These are phyloP conservation scores for Cremastobaeus sp. DNA, from an alignment of 2,888 invertebrate species.

Conservation along the genomic window DNA sequence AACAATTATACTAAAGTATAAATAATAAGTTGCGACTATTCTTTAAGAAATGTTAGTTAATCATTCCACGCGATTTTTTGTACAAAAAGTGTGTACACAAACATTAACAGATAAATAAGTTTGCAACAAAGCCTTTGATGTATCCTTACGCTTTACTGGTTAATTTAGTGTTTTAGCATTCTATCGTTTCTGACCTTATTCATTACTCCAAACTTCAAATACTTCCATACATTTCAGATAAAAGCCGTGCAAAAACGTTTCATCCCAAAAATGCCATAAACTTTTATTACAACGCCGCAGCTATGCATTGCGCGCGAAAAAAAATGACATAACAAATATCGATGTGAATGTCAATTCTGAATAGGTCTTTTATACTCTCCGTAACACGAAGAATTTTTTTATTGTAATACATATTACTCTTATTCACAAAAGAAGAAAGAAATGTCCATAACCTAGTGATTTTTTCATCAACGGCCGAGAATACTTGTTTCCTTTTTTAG, in stretches of 20 bases:
- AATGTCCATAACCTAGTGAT: no score
- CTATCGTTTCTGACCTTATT: slow-evolving; percentile 21
- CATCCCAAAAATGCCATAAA: slow-evolving; percentile 35
- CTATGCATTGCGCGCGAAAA: slow-evolving; percentile 14
- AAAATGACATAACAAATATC: slow-evolving; percentile 24
- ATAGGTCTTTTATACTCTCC: slow-evolving; percentile 20
- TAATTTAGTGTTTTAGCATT: slow-evolving; percentile 26
- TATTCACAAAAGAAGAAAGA: no score
- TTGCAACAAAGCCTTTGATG: slow-evolving; percentile 27
- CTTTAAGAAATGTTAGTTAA: no score
- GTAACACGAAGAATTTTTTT: slow-evolving; percentile 6
- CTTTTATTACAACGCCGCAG: slow-evolving; percentile 65
- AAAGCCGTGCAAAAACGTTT: slow-evolving; percentile 29
- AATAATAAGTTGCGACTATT: no score
- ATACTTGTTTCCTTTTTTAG: no score
- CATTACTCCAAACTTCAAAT: slow-evolving; percentile 24
- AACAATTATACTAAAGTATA: no score
- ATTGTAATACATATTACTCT: slow-evolving; percentile 1
- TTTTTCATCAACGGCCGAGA: no score
- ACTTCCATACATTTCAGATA: slow-evolving; percentile 5
- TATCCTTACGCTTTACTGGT: slow-evolving; percentile 10
- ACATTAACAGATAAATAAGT: no score
- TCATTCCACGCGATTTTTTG: no score
- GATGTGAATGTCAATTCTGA: slow-evolving; percentile 26
- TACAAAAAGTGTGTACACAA: no score